Percentiles rank a stretch among this genome's conserved stretches.
phyloP scores from a whole-genome alignment of 2,797 vertebrate species.

The Cuniculus paca region DNA sequence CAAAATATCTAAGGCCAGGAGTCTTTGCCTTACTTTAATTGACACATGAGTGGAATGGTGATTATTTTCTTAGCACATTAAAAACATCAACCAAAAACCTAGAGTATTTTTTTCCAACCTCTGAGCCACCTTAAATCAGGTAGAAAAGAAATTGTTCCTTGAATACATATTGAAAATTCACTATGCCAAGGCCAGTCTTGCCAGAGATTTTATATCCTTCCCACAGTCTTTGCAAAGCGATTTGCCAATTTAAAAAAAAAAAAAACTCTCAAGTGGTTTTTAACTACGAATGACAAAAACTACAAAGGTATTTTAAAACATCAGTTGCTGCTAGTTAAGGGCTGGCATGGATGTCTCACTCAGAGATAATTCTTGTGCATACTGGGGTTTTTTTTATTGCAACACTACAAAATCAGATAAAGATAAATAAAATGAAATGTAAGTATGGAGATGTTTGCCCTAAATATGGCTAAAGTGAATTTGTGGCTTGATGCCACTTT shows the following conservation, averaged over 20 bases:
- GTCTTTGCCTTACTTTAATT: neutral
- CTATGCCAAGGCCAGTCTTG: conserved; percentile 68
- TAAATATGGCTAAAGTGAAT: conserved; percentile 91
- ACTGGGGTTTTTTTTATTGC: conserved; percentile 81
- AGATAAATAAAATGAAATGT: conserved; percentile 88
- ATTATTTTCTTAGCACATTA: conserved; percentile 34
- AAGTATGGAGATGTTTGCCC: conserved; percentile 87
- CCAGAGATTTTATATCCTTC: conserved; percentile 84
- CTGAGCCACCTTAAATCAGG: conserved; percentile 44
- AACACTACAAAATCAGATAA: conserved; percentile 88
- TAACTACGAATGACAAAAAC: conserved; percentile 83
- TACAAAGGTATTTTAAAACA: conserved; percentile 87
- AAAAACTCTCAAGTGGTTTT: conserved; percentile 83
- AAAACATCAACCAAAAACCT: conserved; percentile 44
- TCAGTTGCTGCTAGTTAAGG: conserved; percentile 84
- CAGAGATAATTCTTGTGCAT: conserved; percentile 86
- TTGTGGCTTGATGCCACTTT: conserved; percentile 95
- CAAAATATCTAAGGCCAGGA: neutral
- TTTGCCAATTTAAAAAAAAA: conserved; percentile 84
- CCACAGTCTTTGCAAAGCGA: conserved; percentile 85
- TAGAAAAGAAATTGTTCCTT: conserved; percentile 76
- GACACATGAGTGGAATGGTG: neutral
- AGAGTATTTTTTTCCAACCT: conserved; percentile 54
- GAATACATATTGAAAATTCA: conserved; percentile 78
- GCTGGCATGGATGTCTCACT: conserved; percentile 85